Percentiles rank a stretch among this genome's conserved stretches.
These are phyloP conservation scores for Aurelia sp. DNA, from an alignment of 30 jellyfish, hydroid and myxozoan species.

Conservation along the genomic window DNA sequence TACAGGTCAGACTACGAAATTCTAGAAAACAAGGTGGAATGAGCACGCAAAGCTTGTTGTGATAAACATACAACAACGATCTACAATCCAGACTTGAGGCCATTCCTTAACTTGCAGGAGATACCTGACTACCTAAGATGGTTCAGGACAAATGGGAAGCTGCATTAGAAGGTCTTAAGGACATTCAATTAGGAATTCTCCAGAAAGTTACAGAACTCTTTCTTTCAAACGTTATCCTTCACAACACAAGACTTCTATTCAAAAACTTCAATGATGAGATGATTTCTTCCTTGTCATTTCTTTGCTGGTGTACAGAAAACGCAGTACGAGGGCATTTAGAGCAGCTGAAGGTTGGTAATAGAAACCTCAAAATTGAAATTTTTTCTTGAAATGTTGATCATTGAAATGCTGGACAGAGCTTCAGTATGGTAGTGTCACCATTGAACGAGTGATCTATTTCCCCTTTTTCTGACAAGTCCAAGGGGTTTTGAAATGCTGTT, in stretches of 20 bases:
- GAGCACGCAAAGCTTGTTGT: not conserved
- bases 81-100: constrained; percentile 9
- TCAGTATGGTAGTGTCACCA: too few species aligned
- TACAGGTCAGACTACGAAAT: not conserved
- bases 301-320: constrained; percentile 10
- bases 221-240: constrained; percentile 2
- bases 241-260: constrained; percentile 13
- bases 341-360: not conserved
- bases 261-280: not conserved
- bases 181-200: not conserved
- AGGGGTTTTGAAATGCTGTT: too few species aligned
- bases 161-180: constrained; percentile 5
- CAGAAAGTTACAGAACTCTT: constrained; percentile 3
- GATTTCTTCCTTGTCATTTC: not conserved
- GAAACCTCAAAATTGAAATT: too few species aligned
- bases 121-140: constrained; percentile 21
- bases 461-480: too few species aligned
- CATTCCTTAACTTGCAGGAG: not conserved
- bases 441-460: too few species aligned
- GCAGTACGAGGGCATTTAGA: not conserved
- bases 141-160: constrained; percentile 20
- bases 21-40: not conserved
- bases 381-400: too few species aligned
- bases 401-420: too few species aligned
- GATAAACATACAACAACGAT: constrained; percentile 14